Conservation (phyloP, 2,113 vertebrate species). For the Ariopsis seemanni region DNA sequence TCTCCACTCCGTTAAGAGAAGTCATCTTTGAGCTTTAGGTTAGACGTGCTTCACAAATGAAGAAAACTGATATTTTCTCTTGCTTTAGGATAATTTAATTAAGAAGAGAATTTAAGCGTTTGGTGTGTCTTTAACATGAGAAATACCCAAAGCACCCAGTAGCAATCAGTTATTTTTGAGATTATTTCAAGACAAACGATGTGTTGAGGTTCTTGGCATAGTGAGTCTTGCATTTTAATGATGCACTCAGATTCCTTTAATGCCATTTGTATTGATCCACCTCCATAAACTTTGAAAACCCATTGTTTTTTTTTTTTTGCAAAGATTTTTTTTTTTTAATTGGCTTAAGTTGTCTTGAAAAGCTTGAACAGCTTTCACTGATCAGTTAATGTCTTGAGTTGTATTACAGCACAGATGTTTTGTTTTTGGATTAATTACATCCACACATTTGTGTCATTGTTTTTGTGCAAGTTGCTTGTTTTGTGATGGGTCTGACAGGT, state of each 20-base stretch:
- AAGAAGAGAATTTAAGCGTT: background rate
- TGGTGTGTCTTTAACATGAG: background rate
- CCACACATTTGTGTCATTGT: background rate
- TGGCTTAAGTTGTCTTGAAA: background rate
- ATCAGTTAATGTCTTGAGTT: background rate
- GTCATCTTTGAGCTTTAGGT: background rate
- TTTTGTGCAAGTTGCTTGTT: background rate
- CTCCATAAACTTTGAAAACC: background rate
- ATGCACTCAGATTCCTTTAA: background rate
- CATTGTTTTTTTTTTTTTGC: background rate
- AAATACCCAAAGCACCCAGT: background rate
- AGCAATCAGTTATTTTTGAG: background rate
- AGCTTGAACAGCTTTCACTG: background rate
- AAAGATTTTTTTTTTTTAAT: background rate
- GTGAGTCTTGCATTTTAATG: background rate
- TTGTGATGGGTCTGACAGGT: background rate
- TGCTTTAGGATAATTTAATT: background rate
- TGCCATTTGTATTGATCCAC: background rate
- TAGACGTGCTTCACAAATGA: background rate
- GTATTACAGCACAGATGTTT: background rate
- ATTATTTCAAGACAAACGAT: background rate
- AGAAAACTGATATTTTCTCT: background rate
- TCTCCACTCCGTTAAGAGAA: background rate
- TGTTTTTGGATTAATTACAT: background rate
- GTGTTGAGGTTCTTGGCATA: background rate